Percentiles rank a stretch among this genome's conserved stretches.
Conservation (phyloP, 2,888 invertebrate genomes). For the Mythimna vitellina region DNA sequence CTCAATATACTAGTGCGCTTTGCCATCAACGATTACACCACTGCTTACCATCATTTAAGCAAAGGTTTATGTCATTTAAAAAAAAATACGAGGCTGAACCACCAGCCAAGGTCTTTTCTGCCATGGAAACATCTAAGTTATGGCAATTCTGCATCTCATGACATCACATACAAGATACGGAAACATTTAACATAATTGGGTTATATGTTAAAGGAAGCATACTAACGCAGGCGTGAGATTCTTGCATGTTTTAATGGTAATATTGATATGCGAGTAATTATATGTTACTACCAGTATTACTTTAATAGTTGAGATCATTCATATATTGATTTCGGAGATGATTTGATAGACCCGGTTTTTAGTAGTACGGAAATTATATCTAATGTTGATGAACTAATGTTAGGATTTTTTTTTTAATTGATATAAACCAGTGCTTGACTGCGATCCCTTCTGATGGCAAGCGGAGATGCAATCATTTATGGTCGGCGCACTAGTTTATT, state of each 20-base stretch:
- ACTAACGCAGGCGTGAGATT: conserved; percentile 32
- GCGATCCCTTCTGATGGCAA: too few species aligned
- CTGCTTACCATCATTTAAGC: too few species aligned
- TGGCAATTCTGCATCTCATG: conserved; percentile 4
- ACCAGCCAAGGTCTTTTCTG: not conserved
- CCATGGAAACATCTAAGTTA: not conserved
- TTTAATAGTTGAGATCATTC: conserved; percentile 11
- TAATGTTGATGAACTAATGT: not conserved
- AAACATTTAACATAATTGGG: conserved; percentile 38
- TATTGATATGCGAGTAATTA: conserved; percentile 22
- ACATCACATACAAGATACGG: conserved; percentile 19
- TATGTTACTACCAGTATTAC: conserved; percentile 24
- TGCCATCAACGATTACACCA: too few species aligned
- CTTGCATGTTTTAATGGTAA: conserved; percentile 22
- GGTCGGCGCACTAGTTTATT: too few species aligned
- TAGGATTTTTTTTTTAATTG: too few species aligned
- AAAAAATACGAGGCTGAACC: too few species aligned
- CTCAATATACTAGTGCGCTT: too few species aligned
- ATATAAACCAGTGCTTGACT: too few species aligned
- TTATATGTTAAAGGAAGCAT: conserved; percentile 17
- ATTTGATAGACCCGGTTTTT: not conserved
- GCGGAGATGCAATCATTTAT: too few species aligned
- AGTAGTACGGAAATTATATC: not conserved
- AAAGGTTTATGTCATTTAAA: too few species aligned
- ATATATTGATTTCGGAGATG: not conserved